A percentile compares a stretch with the other conserved stretches of the same genome.
phyloP scores from a whole-genome alignment of 2,113 vertebrate species.

The Callospermophilus lateralis region DNA sequence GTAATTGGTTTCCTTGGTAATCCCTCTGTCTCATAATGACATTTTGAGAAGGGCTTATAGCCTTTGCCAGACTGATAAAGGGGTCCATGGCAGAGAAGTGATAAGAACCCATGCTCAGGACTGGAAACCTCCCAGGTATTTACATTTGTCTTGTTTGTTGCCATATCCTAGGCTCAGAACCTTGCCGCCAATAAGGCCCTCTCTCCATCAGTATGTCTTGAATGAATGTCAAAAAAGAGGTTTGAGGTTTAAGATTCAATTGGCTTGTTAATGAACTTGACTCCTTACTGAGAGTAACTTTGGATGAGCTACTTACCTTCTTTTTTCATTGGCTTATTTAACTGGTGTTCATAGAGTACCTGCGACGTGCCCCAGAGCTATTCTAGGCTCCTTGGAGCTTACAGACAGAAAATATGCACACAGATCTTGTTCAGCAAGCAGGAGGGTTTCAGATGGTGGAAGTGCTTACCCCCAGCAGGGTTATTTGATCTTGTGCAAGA shows the following conservation, averaged over 20 bases:
- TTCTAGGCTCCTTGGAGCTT: neutral
- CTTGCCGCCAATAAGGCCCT: neutral
- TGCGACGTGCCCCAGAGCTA: neutral
- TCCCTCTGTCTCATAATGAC: neutral
- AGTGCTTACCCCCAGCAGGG: neutral
- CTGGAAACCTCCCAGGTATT: neutral
- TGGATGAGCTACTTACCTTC: neutral
- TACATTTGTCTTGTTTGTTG: neutral
- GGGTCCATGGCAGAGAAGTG: neutral
- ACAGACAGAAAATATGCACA: neutral
- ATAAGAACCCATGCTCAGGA: neutral
- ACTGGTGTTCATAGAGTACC: neutral
- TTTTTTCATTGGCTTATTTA: neutral
- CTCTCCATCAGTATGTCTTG: neutral
- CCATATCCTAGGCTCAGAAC: neutral
- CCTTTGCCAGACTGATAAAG: neutral
- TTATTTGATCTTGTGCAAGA: neutral
- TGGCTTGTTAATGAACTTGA: neutral
- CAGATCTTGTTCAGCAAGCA: neutral
- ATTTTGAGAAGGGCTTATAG: neutral
- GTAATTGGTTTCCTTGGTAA: neutral
- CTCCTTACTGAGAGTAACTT: neutral
- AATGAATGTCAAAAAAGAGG: neutral
- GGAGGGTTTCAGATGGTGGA: neutral
- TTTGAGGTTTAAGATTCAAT: slow-evolving; percentile 15